Conservation (phyloP, 2,797 vertebrate species). For the Manis javanica region DNA sequence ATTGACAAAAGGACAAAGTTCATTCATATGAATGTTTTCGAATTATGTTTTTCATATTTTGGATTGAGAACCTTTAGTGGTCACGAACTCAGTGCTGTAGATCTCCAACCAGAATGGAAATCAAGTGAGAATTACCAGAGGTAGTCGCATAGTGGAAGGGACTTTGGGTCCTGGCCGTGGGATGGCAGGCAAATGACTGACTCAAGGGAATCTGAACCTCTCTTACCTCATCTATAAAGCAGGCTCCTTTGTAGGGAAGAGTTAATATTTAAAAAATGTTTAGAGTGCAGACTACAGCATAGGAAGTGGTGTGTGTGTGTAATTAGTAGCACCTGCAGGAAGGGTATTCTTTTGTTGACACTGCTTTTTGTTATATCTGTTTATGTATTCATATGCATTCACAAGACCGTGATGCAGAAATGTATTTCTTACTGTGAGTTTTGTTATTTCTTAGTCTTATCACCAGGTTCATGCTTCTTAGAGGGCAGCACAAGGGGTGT, state of each 20-base stretch:
- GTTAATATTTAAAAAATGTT: background rate
- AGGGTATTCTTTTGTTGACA: background rate
- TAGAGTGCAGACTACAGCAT: too few species aligned
- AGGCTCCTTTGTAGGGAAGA: background rate
- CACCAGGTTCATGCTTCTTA: background rate
- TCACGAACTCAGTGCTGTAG: background rate
- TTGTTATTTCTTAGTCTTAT: background rate
- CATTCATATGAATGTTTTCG: background rate
- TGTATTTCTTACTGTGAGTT: background rate
- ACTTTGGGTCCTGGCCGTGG: background rate
- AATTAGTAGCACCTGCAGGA: background rate
- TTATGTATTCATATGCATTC: background rate
- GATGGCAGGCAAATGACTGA: background rate
- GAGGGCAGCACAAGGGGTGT: background rate
- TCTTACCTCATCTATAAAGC: background rate
- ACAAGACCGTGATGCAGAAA: background rate
- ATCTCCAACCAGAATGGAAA: background rate
- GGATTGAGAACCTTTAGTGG: background rate
- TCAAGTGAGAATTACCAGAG: background rate
- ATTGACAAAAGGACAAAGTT: background rate
- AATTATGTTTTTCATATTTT: background rate
- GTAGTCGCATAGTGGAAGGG: too few species aligned
- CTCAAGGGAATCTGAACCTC: background rate
- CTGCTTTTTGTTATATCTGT: background rate
- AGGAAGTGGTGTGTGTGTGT: background rate